A percentile compares a stretch with the other conserved stretches of the same genome.
These are phyloP conservation scores for Erpobdella octoculata DNA, from an alignment of 2,888 invertebrate species.

Conservation along the genomic window DNA sequence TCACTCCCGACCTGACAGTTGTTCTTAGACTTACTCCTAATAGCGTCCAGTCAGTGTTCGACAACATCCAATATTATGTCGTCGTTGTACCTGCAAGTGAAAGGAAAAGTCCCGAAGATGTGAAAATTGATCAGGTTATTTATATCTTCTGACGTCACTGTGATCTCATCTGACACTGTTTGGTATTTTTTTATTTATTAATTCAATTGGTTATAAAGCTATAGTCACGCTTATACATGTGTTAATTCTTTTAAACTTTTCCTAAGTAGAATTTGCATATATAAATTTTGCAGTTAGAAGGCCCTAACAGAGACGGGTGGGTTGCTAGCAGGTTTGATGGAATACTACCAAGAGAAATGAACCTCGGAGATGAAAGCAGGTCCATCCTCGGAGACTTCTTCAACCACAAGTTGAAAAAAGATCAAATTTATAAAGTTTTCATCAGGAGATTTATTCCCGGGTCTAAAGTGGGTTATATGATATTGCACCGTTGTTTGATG, in stretches of 20 bases:
- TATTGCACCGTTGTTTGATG: not conserved
- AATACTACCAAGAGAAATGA: constrained; percentile 77
- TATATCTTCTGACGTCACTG: too few species aligned
- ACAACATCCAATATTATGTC: constrained; percentile 86
- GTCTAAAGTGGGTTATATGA: constrained; percentile 61
- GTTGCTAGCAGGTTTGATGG: constrained; percentile 82
- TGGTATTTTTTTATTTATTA: too few species aligned
- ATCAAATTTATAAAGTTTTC: constrained; percentile 78
- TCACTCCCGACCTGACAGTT: constrained; percentile 32
- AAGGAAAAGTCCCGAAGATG: constrained; percentile 72
- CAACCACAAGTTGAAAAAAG: constrained; percentile 74
- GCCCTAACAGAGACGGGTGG: constrained; percentile 57
- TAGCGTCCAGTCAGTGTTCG: constrained; percentile 3
- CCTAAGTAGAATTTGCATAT: too few species aligned
- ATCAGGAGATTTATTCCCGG: constrained; percentile 81
- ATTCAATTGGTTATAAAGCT: too few species aligned
- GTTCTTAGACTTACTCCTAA: constrained; percentile 38
- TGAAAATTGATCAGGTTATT: constrained; percentile 45
- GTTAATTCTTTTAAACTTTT: too few species aligned
- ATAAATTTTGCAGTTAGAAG: constrained; percentile 16
- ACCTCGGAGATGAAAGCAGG: constrained; percentile 64
- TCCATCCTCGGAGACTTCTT: constrained; percentile 65
- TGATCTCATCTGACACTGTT: too few species aligned
- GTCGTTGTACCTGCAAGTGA: constrained; percentile 75
- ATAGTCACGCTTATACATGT: too few species aligned